Base-by-base conservation (phyloP, 2,797 vertebrate genomes). In the Arrhamphus sclerolepis region DNA sequence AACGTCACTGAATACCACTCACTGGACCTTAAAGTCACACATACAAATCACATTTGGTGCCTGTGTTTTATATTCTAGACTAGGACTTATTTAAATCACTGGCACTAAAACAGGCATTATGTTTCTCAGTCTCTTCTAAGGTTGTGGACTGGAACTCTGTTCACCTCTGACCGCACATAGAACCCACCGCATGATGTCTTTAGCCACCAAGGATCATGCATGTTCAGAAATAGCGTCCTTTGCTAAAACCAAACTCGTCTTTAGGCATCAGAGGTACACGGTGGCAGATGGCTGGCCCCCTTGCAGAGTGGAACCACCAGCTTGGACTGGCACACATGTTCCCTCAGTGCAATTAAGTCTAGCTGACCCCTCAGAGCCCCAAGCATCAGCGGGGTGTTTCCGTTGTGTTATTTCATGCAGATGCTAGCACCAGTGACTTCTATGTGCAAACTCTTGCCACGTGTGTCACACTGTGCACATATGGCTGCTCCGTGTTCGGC, bases 311-410 rank as follows among this genome's bases (percentile, higher is more conserved):
- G 68, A 70, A 79, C 73, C 79, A 70, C 85, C 84, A 86, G 81
- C 64, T 76, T 80, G 89, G 84, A 77, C 84, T 58, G 58, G 70
- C 89, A 87, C 86, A 87, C 89, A 84, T 89, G 88, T 88, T 90
- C 85, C 85, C 88, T 70, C 62, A 66, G 82, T 85, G 87, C 89
- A 88, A 87, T 90, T 89, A 89, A 86, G 86, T 90, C 81, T 81
- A 88, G 68, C 83, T 91, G 89, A 91, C 88, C 88, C 84, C 85
- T 89, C 83, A 16, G 85, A 84, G 85, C 80, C 81, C 81, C 62
- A 58, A 47, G 75, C 63, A 65, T 60, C 88, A 86, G 87, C 68
- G 72, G 89, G 89, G 80, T 80, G 77, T 82, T 90, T 90, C 89
- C 88, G 83, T 82, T 70, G 56, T 63, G 68, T 67, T 82, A 68